Evolutionary conservation across 2,888 invertebrate species (phyloP).

Genomic region (Eilema depressum): DNA sequence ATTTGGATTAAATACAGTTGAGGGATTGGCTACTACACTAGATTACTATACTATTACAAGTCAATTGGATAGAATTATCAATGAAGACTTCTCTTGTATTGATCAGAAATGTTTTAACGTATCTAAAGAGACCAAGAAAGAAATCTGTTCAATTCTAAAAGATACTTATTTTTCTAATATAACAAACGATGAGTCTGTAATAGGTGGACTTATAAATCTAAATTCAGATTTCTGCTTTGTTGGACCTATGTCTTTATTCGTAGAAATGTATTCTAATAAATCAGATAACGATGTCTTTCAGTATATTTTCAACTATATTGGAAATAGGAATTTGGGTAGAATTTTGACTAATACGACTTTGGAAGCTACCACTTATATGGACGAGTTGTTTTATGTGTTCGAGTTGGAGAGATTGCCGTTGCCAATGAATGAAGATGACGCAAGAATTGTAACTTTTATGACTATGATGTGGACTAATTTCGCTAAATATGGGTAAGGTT

Average conservation of each 20-base stretch:
- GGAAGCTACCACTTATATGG: constrained; percentile 72
- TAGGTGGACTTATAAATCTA: constrained; percentile 78
- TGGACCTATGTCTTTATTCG: constrained; percentile 75
- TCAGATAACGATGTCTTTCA: constrained; percentile 67
- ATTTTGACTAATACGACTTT: constrained; percentile 75
- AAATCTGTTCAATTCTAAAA: constrained; percentile 65
- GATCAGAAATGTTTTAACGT: constrained; percentile 69
- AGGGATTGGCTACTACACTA: constrained; percentile 81
- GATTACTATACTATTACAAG: constrained; percentile 76
- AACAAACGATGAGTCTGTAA: constrained; percentile 68
- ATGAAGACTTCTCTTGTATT: constrained; percentile 72
- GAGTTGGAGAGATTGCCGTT: constrained; percentile 75
- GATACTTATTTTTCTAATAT: constrained; percentile 76
- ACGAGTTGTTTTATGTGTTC: constrained; percentile 78
- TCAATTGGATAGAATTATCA: constrained; percentile 73
- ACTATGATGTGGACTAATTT: constrained; percentile 85
- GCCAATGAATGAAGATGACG: constrained; percentile 78
- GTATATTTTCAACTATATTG: constrained; percentile 76
- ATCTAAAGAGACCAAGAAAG: constrained; percentile 62
- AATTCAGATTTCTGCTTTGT: constrained; percentile 78
- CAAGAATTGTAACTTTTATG: constrained; percentile 79
- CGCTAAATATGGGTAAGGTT: constrained; percentile 78
- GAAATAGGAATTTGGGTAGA: constrained; percentile 77
- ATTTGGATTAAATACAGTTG: constrained; percentile 85
- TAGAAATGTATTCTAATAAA: constrained; percentile 70